Evolutionary conservation across 2,888 invertebrate genomes (phyloP), one percentile per base, ranked within the genome.

Genomic region (Rhingia campestris): DNA sequence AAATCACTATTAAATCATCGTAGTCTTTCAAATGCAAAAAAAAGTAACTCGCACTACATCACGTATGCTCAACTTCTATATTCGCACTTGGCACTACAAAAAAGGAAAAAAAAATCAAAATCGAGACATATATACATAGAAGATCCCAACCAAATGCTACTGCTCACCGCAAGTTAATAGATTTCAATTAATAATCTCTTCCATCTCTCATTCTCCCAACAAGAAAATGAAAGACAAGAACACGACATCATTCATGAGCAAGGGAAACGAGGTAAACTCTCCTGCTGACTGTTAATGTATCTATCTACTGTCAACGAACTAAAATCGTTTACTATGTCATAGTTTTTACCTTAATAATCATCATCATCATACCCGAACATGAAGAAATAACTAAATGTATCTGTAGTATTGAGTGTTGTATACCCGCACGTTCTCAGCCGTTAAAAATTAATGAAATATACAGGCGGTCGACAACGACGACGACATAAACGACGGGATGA

Each of bases 81-180:
- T 63, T 67, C 72, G 30, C 12, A 43, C 43, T 67, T 77, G 58
- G 39, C 61, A 72, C 59, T 14, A 66, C 37, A 66, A 32, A 67
- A 12, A 6, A 33, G 33, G n/a, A 53, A 33, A 37, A 54, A 61
- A 41, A 67, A 6, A 63, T n/a, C 56, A 63, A 39, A 66, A 47
- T 53, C 72, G 56, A 56, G 58, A 73, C 73, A 69, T 22, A 32
- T 47, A 41, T 64, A 81, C 56, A 59, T 59, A 22, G 14, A 47
- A 12, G 63, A 84, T 69, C 49, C 69, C 59, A 69, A 69, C 56
- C 14, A 14, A 74, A 49, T 22, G 22, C 64, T 70, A 75, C 79
- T 66, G 80, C 80, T 84, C 80, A 80, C 84, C 84, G 84, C 84
- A 84, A 80, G 80, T 84, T 84, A 84, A 84, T 84, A 80, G 84